These are phyloP conservation scores for Rhadinocentrus ornatus DNA, from an alignment of 2,797 vertebrate species.

Conservation along the genomic window DNA sequence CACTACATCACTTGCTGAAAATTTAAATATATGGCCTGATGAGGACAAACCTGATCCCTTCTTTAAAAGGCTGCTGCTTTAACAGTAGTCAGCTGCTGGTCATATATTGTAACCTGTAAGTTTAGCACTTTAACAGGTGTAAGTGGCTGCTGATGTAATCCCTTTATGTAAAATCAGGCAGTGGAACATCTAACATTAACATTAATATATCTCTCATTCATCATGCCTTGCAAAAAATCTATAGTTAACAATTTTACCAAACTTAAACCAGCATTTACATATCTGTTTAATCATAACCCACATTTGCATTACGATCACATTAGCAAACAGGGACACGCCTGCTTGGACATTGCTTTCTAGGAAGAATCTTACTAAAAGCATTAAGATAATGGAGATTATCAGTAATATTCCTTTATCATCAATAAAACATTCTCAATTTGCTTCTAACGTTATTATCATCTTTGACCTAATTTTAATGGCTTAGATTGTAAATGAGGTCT, in stretches of 20 bases:
- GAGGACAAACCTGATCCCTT: not conserved
- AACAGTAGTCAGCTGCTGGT: not conserved
- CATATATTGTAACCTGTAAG: not conserved
- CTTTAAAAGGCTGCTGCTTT: not conserved
- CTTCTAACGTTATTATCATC: not conserved
- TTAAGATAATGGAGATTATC: not conserved
- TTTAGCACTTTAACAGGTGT: not conserved
- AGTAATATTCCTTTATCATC: not conserved
- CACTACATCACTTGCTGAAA: not conserved
- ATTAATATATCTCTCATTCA: not conserved
- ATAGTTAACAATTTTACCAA: not conserved
- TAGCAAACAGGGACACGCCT: not conserved
- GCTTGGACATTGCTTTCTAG: not conserved
- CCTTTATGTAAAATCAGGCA: not conserved
- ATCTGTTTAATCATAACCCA: not conserved
- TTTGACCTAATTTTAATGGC: not conserved
- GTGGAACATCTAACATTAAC: not conserved
- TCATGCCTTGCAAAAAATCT: not conserved
- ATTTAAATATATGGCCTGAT: not conserved
- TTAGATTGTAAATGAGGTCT: not conserved
- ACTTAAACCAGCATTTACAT: not conserved
- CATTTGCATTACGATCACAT: not conserved
- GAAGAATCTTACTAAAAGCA: not conserved
- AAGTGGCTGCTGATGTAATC: not conserved
- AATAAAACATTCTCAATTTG: not conserved